Evolutionary conservation across 2,113 vertebrate species (phyloP).

Genomic region (Rostratula benghalensis): DNA sequence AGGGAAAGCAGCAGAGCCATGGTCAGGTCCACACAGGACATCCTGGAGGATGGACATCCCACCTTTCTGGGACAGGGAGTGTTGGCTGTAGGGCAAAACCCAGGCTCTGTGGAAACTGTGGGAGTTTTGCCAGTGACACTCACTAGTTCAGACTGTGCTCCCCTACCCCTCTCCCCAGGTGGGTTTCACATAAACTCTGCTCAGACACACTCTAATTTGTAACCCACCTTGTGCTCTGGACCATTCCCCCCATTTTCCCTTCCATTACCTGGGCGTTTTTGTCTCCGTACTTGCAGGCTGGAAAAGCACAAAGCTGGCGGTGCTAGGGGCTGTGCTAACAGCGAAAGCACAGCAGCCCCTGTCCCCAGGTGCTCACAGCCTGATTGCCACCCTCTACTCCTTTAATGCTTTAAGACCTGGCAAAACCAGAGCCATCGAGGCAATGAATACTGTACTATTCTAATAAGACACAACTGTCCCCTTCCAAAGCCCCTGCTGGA

Average conservation of each 20-base stretch:
- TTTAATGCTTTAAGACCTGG: not conserved
- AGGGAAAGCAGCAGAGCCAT: not conserved
- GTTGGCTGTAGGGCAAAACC: not conserved
- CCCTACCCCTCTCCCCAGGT: accelerated
- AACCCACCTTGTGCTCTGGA: not conserved
- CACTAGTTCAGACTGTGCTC: not conserved
- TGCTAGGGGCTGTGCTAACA: not conserved
- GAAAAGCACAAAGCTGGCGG: not conserved
- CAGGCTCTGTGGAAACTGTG: not conserved
- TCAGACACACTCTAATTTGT: not conserved
- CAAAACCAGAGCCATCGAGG: not conserved
- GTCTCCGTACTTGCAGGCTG: not conserved
- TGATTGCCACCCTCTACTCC: not conserved
- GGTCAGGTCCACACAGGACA: accelerated
- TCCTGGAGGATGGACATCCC: not conserved
- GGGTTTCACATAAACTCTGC: not conserved
- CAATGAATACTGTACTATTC: not conserved
- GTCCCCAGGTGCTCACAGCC: not conserved
- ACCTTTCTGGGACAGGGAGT: accelerated
- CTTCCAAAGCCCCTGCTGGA: not conserved
- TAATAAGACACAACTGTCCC: not conserved
- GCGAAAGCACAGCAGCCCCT: not conserved
- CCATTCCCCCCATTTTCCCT: accelerated
- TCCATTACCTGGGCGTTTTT: not conserved
- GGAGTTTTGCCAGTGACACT: not conserved